Evolutionary conservation across 2,113 vertebrate species (phyloP).

Genomic region (Gulo gulo): DNA sequence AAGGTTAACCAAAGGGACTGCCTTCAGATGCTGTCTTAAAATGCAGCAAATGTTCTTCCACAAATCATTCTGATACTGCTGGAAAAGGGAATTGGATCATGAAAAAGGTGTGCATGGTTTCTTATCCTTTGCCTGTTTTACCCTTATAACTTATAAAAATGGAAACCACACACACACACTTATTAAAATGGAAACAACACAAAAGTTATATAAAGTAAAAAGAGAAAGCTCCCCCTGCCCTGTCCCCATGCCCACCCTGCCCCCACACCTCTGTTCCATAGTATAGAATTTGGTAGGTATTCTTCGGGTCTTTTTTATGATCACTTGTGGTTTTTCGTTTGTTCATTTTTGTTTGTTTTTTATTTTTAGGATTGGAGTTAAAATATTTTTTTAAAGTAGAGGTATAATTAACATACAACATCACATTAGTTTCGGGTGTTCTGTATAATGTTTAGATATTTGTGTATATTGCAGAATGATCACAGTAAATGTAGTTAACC

Average conservation of each 20-base stretch:
- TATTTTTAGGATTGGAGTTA: neutral
- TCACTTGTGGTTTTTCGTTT: neutral
- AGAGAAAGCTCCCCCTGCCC: neutral
- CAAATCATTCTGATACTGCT: neutral
- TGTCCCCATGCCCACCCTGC: neutral
- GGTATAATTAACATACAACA: neutral
- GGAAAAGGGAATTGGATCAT: neutral
- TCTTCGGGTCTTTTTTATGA: neutral
- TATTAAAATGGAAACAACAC: neutral
- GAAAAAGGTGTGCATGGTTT: neutral
- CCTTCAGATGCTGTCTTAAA: neutral
- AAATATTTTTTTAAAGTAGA: neutral
- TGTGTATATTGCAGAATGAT: neutral
- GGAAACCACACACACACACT: neutral
- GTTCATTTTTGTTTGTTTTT: neutral
- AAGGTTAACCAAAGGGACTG: neutral
- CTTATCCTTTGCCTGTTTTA: neutral
- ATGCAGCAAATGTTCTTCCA: neutral
- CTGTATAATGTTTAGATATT: neutral
- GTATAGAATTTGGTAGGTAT: neutral
- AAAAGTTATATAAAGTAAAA: neutral
- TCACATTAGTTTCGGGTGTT: neutral
- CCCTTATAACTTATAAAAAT: neutral
- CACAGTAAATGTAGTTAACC: neutral
- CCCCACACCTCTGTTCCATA: neutral